Evolutionary conservation across 1,140 invertebrate species (phyloP), one percentile per base, ranked within the genome.

Genomic region (Physella acuta): DNA sequence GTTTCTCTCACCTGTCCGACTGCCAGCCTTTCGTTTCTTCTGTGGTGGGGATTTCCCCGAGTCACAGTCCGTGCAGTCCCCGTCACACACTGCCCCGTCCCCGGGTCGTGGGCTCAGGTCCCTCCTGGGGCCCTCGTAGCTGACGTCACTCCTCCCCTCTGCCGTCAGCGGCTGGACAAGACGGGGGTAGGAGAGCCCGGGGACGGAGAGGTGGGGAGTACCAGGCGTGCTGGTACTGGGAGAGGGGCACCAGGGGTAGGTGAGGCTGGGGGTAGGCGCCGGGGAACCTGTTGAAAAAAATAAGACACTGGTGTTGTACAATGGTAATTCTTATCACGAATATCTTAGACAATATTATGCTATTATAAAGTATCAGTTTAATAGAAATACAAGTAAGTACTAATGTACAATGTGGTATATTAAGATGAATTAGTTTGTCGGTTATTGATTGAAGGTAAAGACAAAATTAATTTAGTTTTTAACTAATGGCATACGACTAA

Each of bases 241-340:
- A 5, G n/a, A 51, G 34, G 31, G 34, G 53, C 39, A 72, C 4
- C 44, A 52, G 52, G 24, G 60, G 49, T 75, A 76, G 81, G 94
- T 94, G 44, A 94, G 86, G 67, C 96, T 85, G 80, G 96, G 95
- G 52, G 95, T 88, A 75, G 92, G 99, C 79, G 99, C 99, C 73
- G 95, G 98, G 73, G 94, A 97, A 65, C 99, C 97, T 76, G 58
- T 5, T 1, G 26, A 36, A 36, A n/a, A n/a, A n/a, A n/a, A n/a
- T n/a, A n/a, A n/a, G n/a, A n/a, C n/a, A n/a, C n/a, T n/a, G n/a
- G n/a, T n/a, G n/a, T n/a, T n/a, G n/a, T n/a, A n/a, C n/a, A n/a
- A n/a, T n/a, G n/a, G n/a, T n/a, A n/a, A n/a, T n/a, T n/a, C n/a
- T n/a, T n/a, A n/a, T n/a, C n/a, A n/a, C n/a, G n/a, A n/a, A n/a